A percentile compares a stretch with the other conserved stretches of the same genome.
phyloP scores from a whole-genome alignment of 2,797 vertebrate genomes.

The Uromys caudimaculatus region DNA sequence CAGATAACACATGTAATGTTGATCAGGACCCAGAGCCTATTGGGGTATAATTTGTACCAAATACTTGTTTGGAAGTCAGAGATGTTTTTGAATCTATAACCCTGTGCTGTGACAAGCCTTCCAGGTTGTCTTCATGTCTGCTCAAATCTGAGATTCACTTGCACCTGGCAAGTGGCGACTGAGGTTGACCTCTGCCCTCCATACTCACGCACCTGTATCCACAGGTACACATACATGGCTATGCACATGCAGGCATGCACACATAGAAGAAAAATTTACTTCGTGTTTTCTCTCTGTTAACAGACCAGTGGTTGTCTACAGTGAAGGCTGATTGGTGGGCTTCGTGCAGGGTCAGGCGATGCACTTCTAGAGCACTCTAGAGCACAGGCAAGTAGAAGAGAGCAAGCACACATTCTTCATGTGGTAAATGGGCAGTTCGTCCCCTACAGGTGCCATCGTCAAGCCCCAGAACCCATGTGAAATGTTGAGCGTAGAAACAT shows the following conservation, averaged over 20 bases:
- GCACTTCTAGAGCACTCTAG: neutral
- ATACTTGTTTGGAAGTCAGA: neutral
- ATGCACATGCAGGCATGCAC: no score
- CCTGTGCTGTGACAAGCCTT: neutral
- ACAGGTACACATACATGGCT: no score
- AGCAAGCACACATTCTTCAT: neutral
- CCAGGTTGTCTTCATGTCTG: neutral
- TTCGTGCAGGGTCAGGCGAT: neutral
- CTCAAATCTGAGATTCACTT: neutral
- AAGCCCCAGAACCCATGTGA: neutral
- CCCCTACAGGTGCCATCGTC: no score
- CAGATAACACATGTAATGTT: neutral
- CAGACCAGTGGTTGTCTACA: neutral
- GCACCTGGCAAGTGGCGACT: neutral
- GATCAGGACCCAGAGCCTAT: neutral
- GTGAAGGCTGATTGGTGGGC: neutral
- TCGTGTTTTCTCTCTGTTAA: neutral
- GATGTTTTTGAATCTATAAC: neutral
- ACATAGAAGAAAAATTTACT: neutral
- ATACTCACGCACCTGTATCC: neutral
- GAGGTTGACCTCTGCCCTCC: neutral
- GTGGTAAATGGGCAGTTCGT: neutral
- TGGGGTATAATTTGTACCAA: neutral
- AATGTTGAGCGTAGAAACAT: neutral
- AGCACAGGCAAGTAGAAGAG: neutral